phyloP scores from a whole-genome alignment of 1,140 invertebrate species.

The Pentalonia nigronervosa region DNA sequence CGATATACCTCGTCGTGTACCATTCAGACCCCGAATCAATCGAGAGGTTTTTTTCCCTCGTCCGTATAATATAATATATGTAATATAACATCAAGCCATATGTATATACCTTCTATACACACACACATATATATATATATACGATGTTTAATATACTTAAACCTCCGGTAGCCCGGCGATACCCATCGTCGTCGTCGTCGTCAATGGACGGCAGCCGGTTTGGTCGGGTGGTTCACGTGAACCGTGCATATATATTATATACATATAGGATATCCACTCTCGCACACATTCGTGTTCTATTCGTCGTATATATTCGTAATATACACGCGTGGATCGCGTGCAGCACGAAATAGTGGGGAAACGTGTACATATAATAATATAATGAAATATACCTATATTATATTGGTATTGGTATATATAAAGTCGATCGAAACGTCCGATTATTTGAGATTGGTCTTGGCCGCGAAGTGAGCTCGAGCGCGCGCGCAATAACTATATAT shows the following conservation, averaged over 20 bases:
- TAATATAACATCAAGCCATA: background rate
- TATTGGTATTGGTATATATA: background rate
- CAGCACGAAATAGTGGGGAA: slow-evolving; percentile 36
- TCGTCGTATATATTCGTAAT: slow-evolving; percentile 37
- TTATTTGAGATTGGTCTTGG: slow-evolving; percentile 15
- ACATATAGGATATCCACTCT: background rate
- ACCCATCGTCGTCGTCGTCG: background rate
- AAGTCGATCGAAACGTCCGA: background rate
- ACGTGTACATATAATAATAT: background rate
- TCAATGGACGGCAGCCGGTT: slow-evolving; percentile 33
- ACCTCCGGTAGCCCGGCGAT: slow-evolving; percentile 12
- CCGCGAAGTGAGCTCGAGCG: background rate
- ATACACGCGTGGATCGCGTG: slow-evolving; percentile 32
- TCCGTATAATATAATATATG: background rate
- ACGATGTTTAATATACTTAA: background rate
- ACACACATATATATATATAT: background rate
- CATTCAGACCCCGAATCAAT: slow-evolving; percentile 38
- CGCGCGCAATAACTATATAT: too few relatives aligned
- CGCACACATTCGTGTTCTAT: background rate
- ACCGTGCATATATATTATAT: background rate
- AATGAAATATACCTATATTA: background rate
- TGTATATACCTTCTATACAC: background rate
- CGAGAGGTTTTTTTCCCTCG: background rate
- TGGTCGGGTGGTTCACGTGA: slow-evolving; percentile 6
- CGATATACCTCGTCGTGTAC: background rate